Percentiles rank a stretch among this genome's conserved stretches.
Evolutionary conservation across 1,140 invertebrate genomes (phyloP).

Genomic region (Melitaea cinxia): DNA sequence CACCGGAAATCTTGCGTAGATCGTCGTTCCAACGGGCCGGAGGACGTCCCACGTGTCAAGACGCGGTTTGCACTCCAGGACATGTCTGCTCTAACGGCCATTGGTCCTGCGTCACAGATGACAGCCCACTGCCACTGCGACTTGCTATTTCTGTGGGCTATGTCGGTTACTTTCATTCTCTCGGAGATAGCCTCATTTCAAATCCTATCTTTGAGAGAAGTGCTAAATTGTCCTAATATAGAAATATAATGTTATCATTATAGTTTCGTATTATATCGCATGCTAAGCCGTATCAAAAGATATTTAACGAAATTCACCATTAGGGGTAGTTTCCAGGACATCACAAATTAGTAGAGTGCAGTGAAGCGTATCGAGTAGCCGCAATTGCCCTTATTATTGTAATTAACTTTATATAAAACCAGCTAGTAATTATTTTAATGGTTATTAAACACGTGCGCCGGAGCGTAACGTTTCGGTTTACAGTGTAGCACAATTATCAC

Average conservation of each 20-base stretch:
- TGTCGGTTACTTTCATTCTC: too few relatives aligned
- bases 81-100: too few relatives aligned
- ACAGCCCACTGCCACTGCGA: too few relatives aligned
- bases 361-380: slow-evolving; percentile 58
- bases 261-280: background rate
- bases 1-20: too few relatives aligned
- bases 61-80: too few relatives aligned
- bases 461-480: slow-evolving; percentile 60
- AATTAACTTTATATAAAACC: slow-evolving; percentile 77
- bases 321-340: slow-evolving; percentile 57
- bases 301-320: background rate
- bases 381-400: slow-evolving; percentile 68
- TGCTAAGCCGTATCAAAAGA: background rate
- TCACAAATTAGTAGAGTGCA: slow-evolving; percentile 70
- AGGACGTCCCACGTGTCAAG: too few relatives aligned
- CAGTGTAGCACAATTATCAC: slow-evolving; percentile 68
- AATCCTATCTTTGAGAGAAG: too few relatives aligned
- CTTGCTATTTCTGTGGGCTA: too few relatives aligned
- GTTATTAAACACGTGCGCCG: slow-evolving; percentile 74
- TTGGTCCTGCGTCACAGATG: too few relatives aligned
- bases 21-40: too few relatives aligned
- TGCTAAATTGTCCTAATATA: too few relatives aligned
- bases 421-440: slow-evolving; percentile 71
- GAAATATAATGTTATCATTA: background rate
- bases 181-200: too few relatives aligned